Conservation (phyloP, 1,140 invertebrate genomes). For the Lepidurus apus region DNA sequence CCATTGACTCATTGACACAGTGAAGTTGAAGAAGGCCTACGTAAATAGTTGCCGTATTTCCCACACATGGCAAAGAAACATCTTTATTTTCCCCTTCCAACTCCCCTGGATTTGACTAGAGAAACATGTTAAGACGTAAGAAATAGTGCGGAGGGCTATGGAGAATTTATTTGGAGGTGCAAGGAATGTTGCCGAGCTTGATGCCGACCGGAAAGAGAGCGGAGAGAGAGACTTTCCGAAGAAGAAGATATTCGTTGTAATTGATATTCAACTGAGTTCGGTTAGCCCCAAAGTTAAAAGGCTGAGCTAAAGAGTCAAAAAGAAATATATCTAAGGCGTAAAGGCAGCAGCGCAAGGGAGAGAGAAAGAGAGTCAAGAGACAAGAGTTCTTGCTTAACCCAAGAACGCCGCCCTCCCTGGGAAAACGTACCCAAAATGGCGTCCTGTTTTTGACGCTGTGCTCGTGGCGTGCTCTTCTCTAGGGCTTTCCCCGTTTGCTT, state of each 20-base stretch:
- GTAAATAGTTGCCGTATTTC: too few species aligned
- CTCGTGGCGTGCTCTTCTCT: neutral
- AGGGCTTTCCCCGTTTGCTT: neutral
- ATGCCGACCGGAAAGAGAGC: neutral
- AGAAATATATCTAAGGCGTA: neutral
- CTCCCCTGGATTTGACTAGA: too few species aligned
- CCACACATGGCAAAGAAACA: too few species aligned
- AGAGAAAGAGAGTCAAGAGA: neutral
- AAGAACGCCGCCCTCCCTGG: neutral
- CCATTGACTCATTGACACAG: too few species aligned
- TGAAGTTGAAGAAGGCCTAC: too few species aligned
- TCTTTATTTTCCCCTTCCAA: too few species aligned
- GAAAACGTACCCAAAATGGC: constrained; percentile 7
- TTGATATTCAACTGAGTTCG: neutral
- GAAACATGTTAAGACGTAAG: too few species aligned
- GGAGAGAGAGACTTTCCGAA: neutral
- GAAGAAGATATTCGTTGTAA: neutral
- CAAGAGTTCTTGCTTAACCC: neutral
- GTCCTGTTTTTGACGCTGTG: neutral
- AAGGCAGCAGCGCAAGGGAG: neutral
- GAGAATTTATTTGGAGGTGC: neutral
- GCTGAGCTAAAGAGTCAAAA: neutral
- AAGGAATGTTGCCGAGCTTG: neutral
- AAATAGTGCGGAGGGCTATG: neutral
- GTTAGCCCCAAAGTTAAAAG: neutral